Evolutionary conservation across 2,888 invertebrate species (phyloP).

Genomic region (Oscheius sp.): DNA sequence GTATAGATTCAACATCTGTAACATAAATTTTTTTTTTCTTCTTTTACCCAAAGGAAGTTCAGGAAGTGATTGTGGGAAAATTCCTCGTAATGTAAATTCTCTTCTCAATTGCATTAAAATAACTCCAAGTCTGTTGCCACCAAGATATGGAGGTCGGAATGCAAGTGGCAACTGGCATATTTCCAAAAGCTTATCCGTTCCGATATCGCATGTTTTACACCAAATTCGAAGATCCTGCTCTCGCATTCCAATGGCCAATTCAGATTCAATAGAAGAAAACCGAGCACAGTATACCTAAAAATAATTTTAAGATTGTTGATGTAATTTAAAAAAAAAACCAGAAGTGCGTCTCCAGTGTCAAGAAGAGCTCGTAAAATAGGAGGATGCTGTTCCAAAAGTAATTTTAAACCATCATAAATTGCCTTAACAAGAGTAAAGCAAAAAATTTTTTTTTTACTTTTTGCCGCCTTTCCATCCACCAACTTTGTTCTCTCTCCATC

Average conservation of each 20-base stretch:
- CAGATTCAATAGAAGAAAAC: slow-evolving; percentile 63
- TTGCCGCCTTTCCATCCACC: slow-evolving; percentile 63
- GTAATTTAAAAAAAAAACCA: slow-evolving; percentile 45
- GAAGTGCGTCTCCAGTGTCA: slow-evolving; percentile 65
- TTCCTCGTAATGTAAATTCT: slow-evolving; percentile 64
- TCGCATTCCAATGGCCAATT: slow-evolving; percentile 67
- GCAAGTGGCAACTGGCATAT: slow-evolving; percentile 63
- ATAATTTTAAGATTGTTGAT: not conserved
- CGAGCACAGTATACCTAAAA: slow-evolving; percentile 59
- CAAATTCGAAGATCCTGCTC: slow-evolving; percentile 64
- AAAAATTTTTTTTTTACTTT: no score
- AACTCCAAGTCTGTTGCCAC: slow-evolving; percentile 68
- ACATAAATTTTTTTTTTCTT: not conserved
- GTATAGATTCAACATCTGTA: slow-evolving; percentile 55
- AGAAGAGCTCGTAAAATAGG: slow-evolving; percentile 60
- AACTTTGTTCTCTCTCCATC: slow-evolving; percentile 49
- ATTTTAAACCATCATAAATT: slow-evolving; percentile 58
- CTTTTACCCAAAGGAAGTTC: slow-evolving; percentile 57
- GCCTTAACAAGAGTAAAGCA: slow-evolving; percentile 49
- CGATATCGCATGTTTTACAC: slow-evolving; percentile 50
- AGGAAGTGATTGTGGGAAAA: slow-evolving; percentile 62
- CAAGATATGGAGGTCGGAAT: slow-evolving; percentile 67
- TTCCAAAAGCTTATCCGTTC: slow-evolving; percentile 63
- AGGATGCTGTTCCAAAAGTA: slow-evolving; percentile 66
- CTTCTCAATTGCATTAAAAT: slow-evolving; percentile 68